A percentile compares a stretch with the other conserved stretches of the same genome.
Conservation (phyloP, 2,113 vertebrate genomes). For the Pangasianodon gigas region DNA sequence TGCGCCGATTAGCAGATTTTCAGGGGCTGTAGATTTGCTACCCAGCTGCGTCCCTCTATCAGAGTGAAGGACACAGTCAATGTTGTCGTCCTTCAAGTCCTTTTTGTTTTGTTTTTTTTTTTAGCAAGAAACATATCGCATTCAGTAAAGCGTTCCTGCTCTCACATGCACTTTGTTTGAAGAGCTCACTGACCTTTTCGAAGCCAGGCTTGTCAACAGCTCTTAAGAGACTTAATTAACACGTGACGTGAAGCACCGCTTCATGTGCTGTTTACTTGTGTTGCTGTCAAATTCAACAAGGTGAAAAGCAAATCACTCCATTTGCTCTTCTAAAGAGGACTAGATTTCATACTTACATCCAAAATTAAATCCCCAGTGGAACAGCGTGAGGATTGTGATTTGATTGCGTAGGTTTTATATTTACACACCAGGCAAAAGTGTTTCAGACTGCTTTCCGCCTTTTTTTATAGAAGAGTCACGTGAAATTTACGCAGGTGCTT, state of each 20-base stretch:
- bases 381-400: not conserved
- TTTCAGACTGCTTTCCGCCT: not conserved
- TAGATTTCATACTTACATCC: not conserved
- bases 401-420: not conserved
- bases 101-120: not conserved
- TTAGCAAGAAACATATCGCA: no score
- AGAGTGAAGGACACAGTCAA: not conserved
- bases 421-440: not conserved
- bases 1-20: not conserved
- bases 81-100: not conserved
- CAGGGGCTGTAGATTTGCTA: not conserved
- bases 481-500: not conserved
- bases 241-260: not conserved
- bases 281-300: not conserved
- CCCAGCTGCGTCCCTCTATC: not conserved
- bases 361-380: not conserved
- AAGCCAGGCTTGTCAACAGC: not conserved
- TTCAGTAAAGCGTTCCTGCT: not conserved
- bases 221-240: slow-evolving; percentile 14
- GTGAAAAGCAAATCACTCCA: not conserved
- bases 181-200: slow-evolving; percentile 14
- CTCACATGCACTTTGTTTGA: not conserved
- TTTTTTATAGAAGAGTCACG: not conserved
- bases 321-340: not conserved
- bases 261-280: not conserved